Base-by-base conservation (phyloP, 2,888 invertebrate species). In the Andrena bucephala region DNA sequence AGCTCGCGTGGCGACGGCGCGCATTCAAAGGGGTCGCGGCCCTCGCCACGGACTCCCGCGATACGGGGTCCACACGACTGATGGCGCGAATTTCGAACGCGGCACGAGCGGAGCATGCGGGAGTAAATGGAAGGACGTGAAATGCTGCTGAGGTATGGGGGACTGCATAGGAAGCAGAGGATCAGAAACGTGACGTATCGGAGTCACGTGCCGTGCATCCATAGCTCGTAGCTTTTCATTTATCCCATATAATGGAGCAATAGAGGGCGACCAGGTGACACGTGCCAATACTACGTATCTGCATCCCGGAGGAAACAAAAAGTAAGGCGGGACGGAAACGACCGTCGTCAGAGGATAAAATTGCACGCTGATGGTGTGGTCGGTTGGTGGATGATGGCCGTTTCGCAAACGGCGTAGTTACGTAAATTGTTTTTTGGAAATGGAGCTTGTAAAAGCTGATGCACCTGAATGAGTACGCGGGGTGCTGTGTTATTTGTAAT, bases 171-270 rank as follows among this genome's bases (percentile, higher is more conserved):
- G 48, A 80, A 63, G 27, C 65, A 24, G 59, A 59, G 85, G 74
- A 84, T 85, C 87, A 71, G 83, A 68, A 77, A 85, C 83, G 75
- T 83, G 81, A 87, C 87, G 62, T 72, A 74, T 81, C 75, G 75
- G 48, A 87, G 77, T 87, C 87, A 84, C 81, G 85, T 84, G 81
- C 66, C 31, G 59, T 20, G 67, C 78, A 60, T 86, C 84, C 72
- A 68, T 69, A 72, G 65, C 63, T 80, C 72, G 69, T 75, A 74
- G 72, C 81, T 83, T 85, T 87, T 87, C 84, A 87, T 87, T 87
- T 81, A 81, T 78, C 78, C 69, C 27, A 29, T 74, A 78, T 83
- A 84, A 84, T 84, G 48, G 78, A 78, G 78, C 66, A 75, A 68
- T 67, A 73, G 68, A 31, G 78, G 27, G 36, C 50, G 62, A 16